A percentile compares a stretch with the other conserved stretches of the same genome.
phyloP scores from a whole-genome alignment of 2,797 vertebrate genomes.

The Synaphobranchus kaupii region DNA sequence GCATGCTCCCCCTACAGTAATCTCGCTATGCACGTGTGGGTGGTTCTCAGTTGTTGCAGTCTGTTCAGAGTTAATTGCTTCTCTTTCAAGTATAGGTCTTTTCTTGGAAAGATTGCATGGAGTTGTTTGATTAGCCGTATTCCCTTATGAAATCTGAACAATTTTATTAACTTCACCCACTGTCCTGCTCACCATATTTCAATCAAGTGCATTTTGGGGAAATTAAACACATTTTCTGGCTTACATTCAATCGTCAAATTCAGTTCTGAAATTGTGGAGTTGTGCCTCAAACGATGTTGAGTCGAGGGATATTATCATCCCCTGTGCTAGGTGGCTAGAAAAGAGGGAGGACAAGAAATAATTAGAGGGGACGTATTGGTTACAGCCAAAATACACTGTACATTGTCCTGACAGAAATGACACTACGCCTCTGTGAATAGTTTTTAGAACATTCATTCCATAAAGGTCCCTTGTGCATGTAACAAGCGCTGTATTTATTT shows the following conservation, averaged over 20 bases:
- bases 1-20: not conserved
- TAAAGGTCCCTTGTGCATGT: not conserved
- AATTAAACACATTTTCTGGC: not conserved
- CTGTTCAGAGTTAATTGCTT: conserved; percentile 17
- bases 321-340: not conserved
- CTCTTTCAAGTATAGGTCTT: not conserved
- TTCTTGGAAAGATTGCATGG: not conserved
- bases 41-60: conserved; percentile 1
- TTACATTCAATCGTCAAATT: not conserved
- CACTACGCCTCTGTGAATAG: not conserved
- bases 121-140: not conserved
- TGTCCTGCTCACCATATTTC: not conserved
- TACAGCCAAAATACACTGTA: too few relatives aligned
- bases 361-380: not conserved
- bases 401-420: too few relatives aligned
- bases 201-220: not conserved
- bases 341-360: not conserved
- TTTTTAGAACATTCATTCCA: too few relatives aligned
- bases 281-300: not conserved
- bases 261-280: not conserved
- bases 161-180: not conserved
- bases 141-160: not conserved
- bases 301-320: not conserved
- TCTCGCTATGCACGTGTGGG: not conserved
- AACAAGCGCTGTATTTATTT: not conserved